Evolutionary conservation across 2,888 invertebrate genomes (phyloP), one percentile per base, ranked within the genome.

Genomic region (Metalampra italica): DNA sequence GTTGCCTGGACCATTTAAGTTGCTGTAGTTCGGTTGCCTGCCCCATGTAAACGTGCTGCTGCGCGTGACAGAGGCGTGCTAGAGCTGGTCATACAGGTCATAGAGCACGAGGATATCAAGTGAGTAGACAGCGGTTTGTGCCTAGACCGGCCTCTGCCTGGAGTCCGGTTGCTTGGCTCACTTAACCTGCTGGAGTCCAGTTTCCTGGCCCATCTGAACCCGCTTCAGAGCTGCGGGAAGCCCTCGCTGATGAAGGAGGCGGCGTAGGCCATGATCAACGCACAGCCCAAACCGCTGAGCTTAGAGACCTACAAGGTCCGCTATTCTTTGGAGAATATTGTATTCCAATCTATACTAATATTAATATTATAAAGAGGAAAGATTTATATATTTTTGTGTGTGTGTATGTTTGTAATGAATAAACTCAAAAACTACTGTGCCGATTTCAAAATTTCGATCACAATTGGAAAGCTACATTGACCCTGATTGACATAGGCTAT

Each of bases 221-320:
- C 73, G 0, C 90, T 98, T 5, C 87, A 98, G 39, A 84, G 90
- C 14, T 94, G 82, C 53, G 72, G 80, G 0, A 92, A 93, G 53
- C 63, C 90, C 0, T 94, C 93, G 41, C 92, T 96, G 43, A 92
- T 94, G 14, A 96, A 94, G 76, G 95, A 97, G 71, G 95, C 96
- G 0, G 94, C 95, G 0, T 99, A 98, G 98, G 94, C 98, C 0
- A 91, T 97, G 7, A 97, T 97, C 58, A 99, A 99, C 81, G 93
- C 99, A 15, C 94, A 97, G 3, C 98, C 98, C 5, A n/a, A n/a
- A n/a, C n/a, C n/a, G n/a, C n/a, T n/a, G n/a, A n/a, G n/a, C n/a
- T n/a, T n/a, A n/a, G n/a, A n/a, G n/a, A n/a, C n/a, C n/a, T n/a
- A n/a, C n/a, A n/a, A n/a, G n/a, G n/a, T n/a, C n/a, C n/a, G n/a